A percentile compares a stretch with the other conserved stretches of the same genome.
phyloP scores from a whole-genome alignment of 2,888 invertebrate species.

The Hypolimnas misippus region DNA sequence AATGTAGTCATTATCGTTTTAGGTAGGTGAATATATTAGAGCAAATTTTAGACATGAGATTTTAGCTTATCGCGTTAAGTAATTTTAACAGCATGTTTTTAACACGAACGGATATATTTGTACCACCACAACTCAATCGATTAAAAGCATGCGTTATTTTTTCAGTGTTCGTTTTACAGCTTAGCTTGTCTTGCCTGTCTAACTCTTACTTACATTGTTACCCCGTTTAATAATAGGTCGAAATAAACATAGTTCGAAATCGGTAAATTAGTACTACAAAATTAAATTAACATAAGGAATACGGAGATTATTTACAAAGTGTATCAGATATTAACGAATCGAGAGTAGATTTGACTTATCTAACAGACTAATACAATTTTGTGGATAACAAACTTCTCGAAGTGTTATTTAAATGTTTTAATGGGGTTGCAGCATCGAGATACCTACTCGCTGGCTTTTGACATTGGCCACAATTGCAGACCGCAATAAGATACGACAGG shows the following conservation, averaged over 20 bases:
- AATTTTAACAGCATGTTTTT: conserved; percentile 65
- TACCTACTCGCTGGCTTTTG: conserved; percentile 84
- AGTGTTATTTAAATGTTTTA: conserved; percentile 77
- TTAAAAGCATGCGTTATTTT: conserved; percentile 35
- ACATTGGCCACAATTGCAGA: conserved; percentile 79
- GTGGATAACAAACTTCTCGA: conserved; percentile 47
- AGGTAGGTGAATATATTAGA: conserved; percentile 49
- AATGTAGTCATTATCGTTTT: conserved; percentile 53
- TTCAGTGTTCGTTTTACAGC: conserved; percentile 36
- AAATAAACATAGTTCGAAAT: conserved; percentile 3
- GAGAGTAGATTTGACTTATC: conserved; percentile 37
- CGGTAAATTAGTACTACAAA: neutral
- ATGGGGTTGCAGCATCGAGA: conserved; percentile 84
- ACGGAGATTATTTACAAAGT: neutral
- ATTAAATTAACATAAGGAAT: neutral
- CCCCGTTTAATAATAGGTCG: conserved; percentile 32
- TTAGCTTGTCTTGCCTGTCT: conserved; percentile 48
- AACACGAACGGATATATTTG: conserved; percentile 6
- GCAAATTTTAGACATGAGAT: conserved; percentile 16
- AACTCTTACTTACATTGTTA: conserved; percentile 44
- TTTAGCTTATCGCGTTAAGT: conserved; percentile 26
- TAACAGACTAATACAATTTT: conserved; percentile 70
- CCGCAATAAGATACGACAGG: conserved; percentile 78
- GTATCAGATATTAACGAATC: conserved; percentile 12
- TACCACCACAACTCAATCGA: conserved; percentile 11